These are phyloP conservation scores for Ennomos quercinarius DNA, from an alignment of 2,888 invertebrate genomes.

Conservation along the genomic window DNA sequence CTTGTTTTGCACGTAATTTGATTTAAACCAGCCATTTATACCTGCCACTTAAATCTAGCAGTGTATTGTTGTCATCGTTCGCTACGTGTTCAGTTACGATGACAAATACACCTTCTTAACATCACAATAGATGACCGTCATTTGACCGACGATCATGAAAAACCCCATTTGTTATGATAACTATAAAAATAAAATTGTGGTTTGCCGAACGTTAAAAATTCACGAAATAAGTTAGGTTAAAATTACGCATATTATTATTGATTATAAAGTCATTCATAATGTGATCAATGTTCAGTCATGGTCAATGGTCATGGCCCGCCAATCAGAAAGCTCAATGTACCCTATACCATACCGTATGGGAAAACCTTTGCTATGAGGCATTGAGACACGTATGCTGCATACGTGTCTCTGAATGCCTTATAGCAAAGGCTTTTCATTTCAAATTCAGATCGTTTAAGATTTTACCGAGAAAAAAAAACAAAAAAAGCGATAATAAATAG, in stretches of 20 bases:
- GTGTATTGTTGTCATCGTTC: conserved; percentile 39
- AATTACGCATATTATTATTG: not conserved
- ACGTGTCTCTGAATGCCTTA: no score
- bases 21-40: conserved; percentile 49
- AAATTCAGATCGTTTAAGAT: not conserved
- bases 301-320: no score
- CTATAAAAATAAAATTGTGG: conserved; percentile 40
- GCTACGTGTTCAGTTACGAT: conserved; percentile 58
- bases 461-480: not conserved
- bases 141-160: conserved; percentile 58
- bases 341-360: no score
- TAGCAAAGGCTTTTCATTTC: no score
- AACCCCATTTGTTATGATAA: conserved; percentile 65
- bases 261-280: no score
- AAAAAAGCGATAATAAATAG: not conserved
- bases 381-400: no score
- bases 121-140: conserved; percentile 67
- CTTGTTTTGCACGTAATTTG: conserved; percentile 38
- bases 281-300: no score
- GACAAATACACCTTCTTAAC: conserved; percentile 66
- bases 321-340: no score
- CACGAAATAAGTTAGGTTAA: not conserved
- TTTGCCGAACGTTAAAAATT: conserved; percentile 6
- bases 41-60: conserved; percentile 49
- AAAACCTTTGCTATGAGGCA: no score